A percentile compares a stretch with the other conserved stretches of the same genome.
Evolutionary conservation across 2,113 vertebrate genomes (phyloP).

Genomic region (Phoxinus phoxinus): DNA sequence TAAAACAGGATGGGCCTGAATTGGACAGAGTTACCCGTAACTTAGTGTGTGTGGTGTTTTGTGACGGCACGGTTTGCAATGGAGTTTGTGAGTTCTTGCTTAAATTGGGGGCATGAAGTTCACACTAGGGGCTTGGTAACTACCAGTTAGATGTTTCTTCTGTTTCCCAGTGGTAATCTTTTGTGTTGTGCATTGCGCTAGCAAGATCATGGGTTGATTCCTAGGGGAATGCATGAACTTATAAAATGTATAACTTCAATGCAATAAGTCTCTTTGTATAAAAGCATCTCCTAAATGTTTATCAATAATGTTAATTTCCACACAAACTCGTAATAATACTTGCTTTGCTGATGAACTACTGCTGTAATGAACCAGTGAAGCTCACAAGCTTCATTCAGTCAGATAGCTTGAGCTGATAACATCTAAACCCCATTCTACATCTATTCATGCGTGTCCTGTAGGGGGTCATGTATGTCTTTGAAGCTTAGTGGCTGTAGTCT

Average conservation of each 20-base stretch:
- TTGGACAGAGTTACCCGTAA: background rate
- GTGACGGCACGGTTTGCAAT: background rate
- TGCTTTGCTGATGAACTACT: background rate
- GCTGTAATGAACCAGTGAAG: background rate
- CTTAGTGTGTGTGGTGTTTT: background rate
- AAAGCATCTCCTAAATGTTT: background rate
- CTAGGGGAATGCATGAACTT: background rate
- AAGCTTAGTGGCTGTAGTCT: background rate
- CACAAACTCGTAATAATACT: background rate
- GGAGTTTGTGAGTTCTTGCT: background rate
- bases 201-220: background rate
- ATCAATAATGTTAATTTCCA: background rate
- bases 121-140: background rate
- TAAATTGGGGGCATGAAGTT: slow-evolving; percentile 9
- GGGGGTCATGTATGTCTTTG: slow-evolving; percentile 11
- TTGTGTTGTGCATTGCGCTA: background rate
- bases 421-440: background rate
- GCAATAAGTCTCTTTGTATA: background rate
- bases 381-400: slow-evolving; percentile 18
- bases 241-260: background rate
- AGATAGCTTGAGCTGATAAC: background rate
- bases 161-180: background rate
- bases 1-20: slow-evolving; percentile 4
- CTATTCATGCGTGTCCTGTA: slow-evolving; percentile 8
- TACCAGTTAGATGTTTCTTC: background rate